A percentile compares a stretch with the other conserved stretches of the same genome.
phyloP scores from a whole-genome alignment of 1,140 invertebrate genomes.

The Rhopalosiphum maidis region DNA sequence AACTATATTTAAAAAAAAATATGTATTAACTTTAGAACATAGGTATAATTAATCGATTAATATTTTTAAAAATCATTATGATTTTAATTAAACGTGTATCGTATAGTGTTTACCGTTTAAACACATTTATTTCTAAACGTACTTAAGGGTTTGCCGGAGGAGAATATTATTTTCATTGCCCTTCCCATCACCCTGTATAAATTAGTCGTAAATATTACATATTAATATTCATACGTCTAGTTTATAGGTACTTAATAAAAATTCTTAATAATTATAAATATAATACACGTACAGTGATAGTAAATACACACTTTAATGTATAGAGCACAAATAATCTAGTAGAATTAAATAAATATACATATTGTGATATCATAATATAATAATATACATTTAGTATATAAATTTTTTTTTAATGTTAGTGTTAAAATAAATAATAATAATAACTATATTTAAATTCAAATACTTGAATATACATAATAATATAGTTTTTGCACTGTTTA shows the following conservation, averaged over 20 bases:
- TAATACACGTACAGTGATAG: neutral
- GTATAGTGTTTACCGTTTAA: neutral
- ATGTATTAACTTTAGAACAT: neutral
- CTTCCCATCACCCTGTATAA: constrained; percentile 55
- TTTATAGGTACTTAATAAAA: constrained; percentile 31
- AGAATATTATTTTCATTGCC: constrained; percentile 57
- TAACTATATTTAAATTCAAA: neutral
- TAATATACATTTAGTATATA: neutral
- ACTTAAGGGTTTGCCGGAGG: constrained; percentile 55
- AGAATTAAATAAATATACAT: neutral
- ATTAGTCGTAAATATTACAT: constrained; percentile 31
- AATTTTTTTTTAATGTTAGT: neutral
- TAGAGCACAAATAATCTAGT: neutral
- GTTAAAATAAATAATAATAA: neutral
- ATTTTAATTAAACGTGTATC: constrained; percentile 6
- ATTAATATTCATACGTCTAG: constrained; percentile 26
- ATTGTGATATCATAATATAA: neutral
- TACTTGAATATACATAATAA: neutral
- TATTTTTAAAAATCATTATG: neutral
- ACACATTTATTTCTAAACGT: constrained; percentile 8
- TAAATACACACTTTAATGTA: neutral
- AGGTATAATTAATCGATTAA: neutral
- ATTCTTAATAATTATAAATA: neutral
- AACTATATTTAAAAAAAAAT: neutral
- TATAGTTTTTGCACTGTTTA: neutral